A percentile compares a stretch with the other conserved stretches of the same genome.
Conservation (phyloP, 2,113 vertebrate genomes). For the Nothobranchius kuhntae region DNA sequence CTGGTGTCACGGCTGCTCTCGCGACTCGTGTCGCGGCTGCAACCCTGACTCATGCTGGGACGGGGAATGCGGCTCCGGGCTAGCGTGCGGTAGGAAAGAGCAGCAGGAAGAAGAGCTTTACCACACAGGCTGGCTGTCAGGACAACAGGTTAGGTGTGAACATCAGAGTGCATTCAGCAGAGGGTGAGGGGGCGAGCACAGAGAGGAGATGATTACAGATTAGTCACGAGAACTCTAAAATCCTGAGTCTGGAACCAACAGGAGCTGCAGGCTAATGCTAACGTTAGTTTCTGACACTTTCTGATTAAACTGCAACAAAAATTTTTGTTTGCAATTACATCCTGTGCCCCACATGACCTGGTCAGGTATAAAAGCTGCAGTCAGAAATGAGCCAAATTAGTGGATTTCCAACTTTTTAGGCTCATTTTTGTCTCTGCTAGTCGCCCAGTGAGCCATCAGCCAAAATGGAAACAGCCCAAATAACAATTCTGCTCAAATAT, state of each 20-base stretch:
- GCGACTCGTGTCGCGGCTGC: slow-evolving; percentile 99
- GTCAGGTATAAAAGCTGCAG: no score
- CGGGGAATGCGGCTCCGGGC: slow-evolving; percentile 99
- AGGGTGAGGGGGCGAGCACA: slow-evolving; percentile 20
- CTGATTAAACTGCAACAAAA: no score
- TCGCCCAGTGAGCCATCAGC: not conserved
- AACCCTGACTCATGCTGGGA: slow-evolving; percentile 99
- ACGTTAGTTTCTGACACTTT: no score
- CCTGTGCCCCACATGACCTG: no score
- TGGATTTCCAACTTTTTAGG: no score
- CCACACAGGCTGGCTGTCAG: slow-evolving; percentile 87
- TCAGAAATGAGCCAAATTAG: no score
- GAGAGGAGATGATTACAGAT: not conserved
- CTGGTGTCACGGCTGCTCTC: slow-evolving; percentile 99
- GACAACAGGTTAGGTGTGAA: slow-evolving; percentile 76
- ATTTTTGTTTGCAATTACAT: no score
- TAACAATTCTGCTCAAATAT: no score
- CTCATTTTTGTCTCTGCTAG: no score
- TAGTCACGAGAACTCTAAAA: no score
- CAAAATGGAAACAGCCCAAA: not conserved
- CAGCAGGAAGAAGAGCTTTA: slow-evolving; percentile 96
- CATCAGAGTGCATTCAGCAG: slow-evolving; percentile 37
- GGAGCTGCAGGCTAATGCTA: no score
- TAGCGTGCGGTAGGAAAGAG: slow-evolving; percentile 96
- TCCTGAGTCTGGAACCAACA: no score